A percentile compares a stretch with the other conserved stretches of the same genome.
phyloP scores from a whole-genome alignment of 2,888 invertebrate species.

The Lasius platythorax region DNA sequence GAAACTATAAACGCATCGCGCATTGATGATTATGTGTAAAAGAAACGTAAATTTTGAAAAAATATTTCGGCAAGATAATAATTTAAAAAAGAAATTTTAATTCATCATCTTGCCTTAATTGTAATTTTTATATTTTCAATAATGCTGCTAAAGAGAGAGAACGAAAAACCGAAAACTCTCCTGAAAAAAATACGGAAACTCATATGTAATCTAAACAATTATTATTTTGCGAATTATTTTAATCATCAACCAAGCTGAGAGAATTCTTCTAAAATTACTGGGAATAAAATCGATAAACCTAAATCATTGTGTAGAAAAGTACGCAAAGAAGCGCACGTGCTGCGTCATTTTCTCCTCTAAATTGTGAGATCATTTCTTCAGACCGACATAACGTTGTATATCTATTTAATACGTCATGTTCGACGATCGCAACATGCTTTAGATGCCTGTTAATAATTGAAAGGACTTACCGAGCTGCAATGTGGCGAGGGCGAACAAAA shows the following conservation, averaged over 20 bases:
- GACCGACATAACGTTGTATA: background rate
- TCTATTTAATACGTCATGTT: background rate
- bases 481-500: constrained; percentile 79
- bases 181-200: background rate
- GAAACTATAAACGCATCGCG: background rate
- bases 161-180: background rate
- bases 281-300: background rate
- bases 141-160: background rate
- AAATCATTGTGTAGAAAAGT: background rate
- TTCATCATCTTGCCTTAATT: background rate
- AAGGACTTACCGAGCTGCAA: constrained; percentile 80
- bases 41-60: background rate
- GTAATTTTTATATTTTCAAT: background rate
- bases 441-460: constrained; percentile 40
- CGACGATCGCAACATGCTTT: background rate
- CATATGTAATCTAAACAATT: background rate
- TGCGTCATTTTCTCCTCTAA: background rate
- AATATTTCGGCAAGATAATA: background rate
- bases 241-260: background rate
- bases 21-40: background rate
- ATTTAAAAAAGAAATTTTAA: background rate
- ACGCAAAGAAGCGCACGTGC: background rate
- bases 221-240: background rate
- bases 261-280: background rate
- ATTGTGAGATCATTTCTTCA: constrained; percentile 14